Base-by-base conservation (phyloP, 2,113 vertebrate species). In the Bucco capensis region DNA sequence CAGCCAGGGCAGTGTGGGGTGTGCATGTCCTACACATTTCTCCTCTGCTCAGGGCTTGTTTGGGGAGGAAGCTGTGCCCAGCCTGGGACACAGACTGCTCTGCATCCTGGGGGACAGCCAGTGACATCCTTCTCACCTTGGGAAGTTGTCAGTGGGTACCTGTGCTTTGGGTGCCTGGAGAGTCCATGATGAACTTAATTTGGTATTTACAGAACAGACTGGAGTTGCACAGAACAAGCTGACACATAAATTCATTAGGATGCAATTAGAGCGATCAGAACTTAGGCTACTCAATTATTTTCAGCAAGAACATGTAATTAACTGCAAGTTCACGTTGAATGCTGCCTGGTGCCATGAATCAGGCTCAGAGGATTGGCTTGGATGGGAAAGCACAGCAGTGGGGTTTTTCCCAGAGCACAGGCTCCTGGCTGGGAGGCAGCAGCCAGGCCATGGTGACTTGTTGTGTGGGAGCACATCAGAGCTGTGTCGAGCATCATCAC, bases 201-300 rank as follows among this genome's bases (percentile, higher is more conserved):
- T 75, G 47, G 51, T 91, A 73, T 93, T 96, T 96, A 90, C 81
- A 37, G 81, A 92, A 82, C 60, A 62, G 72, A 51, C 65, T 5
- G 3, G 66, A 91, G 85, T 50, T 33, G 86, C 53, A 21, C 30
- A 7, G 62, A 94, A 92, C 60, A 70, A 93, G 75, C 27, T 85
- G 95, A 94, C 67, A 89, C 57, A 49, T 44, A 70, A 87, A 94
- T 96, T 97, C 94, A 74, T 93, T 86, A 92, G 69, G 87, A 89
- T 81, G 89, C 83, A 92, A 84, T 70, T 94, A 91, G 61, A 66
- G 79, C 6, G 14, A 65, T 92, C 89, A 90, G 90, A 92, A 94
- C 28, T 38, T 50, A 87, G 88, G 81, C 79, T 93, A 77, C 58
- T 90, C 79, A 46, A 84, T 90, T 95, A 93, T 90, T 93, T 96